A percentile compares a stretch with the other conserved stretches of the same genome.
Conservation (phyloP, 1,140 invertebrate genomes). For the Drosophila serrata region DNA sequence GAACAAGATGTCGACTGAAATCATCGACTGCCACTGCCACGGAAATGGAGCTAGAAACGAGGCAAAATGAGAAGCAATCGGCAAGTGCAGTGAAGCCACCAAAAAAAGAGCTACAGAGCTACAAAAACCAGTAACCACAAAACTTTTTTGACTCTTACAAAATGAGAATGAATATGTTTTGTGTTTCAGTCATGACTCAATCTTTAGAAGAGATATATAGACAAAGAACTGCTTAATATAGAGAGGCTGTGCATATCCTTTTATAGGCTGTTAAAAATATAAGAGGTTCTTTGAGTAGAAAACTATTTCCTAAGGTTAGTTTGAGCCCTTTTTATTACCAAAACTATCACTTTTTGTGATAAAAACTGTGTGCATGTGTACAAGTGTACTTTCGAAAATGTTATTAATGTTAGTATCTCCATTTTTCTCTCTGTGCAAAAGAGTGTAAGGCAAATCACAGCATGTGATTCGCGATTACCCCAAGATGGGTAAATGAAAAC, state of each 20-base stretch:
- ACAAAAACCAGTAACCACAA: not conserved
- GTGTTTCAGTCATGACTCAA: not conserved
- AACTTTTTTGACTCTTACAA: not conserved
- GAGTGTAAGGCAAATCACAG: not conserved
- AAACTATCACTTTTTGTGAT: not conserved
- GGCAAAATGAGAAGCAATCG: conserved; percentile 68
- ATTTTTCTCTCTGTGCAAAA: not conserved
- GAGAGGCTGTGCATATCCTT: too few species aligned
- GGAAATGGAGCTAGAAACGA: conserved; percentile 68
- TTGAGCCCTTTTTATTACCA: not conserved
- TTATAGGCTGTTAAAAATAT: accelerated
- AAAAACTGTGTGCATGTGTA: not conserved
- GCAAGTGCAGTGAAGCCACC: conserved; percentile 26
- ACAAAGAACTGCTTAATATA: not conserved
- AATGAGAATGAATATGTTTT: not conserved
- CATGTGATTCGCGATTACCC: conserved; percentile 12
- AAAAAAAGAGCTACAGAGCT: not conserved
- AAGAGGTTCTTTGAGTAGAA: not conserved
- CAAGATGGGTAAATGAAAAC: not conserved
- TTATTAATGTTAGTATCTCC: too few species aligned
- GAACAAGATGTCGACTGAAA: conserved; percentile 80
- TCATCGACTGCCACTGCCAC: conserved; percentile 69
- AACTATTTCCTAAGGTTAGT: too few species aligned
- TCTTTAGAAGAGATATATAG: not conserved
- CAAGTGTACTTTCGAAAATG: not conserved